Percentiles rank a stretch among this genome's conserved stretches.
These are phyloP conservation scores for Lasioglossum villosulum DNA, from an alignment of 2,888 invertebrate genomes.

Conservation along the genomic window DNA sequence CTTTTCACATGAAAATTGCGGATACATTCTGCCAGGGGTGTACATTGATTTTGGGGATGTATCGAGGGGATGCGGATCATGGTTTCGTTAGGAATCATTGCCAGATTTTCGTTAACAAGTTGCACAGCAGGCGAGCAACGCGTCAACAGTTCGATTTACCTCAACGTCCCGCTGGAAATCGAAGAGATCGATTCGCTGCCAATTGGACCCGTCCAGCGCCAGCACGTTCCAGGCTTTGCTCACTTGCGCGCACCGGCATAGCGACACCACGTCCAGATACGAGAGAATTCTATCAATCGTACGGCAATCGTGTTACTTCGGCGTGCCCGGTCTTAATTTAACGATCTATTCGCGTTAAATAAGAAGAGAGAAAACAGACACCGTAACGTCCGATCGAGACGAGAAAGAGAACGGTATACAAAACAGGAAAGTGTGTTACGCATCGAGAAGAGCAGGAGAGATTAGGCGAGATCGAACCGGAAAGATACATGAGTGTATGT, in stretches of 20 bases:
- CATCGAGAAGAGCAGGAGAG: conserved; percentile 1
- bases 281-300: conserved; percentile 91
- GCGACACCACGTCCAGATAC: conserved; percentile 97
- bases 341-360: conserved; percentile 15
- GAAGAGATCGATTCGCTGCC: conserved; percentile 99
- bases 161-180: conserved; percentile 99
- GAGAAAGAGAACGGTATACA: not conserved
- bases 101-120: not conserved
- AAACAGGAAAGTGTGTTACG: not conserved
- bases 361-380: not conserved
- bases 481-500: not conserved
- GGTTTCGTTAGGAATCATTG: not conserved
- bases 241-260: conserved; percentile 98
- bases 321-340: conserved; percentile 11
- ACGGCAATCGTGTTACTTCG: conserved; percentile 47
- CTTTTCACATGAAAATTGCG: too few species aligned
- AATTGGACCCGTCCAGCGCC: conserved; percentile 99
- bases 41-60: too few species aligned
- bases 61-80: not conserved
- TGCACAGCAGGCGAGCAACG: conserved; percentile 12
- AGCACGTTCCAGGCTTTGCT: conserved; percentile 97
- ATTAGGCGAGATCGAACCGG: conserved; percentile 1
- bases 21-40: too few species aligned
- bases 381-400: not conserved
- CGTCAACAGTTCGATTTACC: conserved; percentile 86